A percentile compares a stretch with the other conserved stretches of the same genome.
Conservation (phyloP, 2,888 invertebrate genomes). For the Nomada lathburiana region DNA sequence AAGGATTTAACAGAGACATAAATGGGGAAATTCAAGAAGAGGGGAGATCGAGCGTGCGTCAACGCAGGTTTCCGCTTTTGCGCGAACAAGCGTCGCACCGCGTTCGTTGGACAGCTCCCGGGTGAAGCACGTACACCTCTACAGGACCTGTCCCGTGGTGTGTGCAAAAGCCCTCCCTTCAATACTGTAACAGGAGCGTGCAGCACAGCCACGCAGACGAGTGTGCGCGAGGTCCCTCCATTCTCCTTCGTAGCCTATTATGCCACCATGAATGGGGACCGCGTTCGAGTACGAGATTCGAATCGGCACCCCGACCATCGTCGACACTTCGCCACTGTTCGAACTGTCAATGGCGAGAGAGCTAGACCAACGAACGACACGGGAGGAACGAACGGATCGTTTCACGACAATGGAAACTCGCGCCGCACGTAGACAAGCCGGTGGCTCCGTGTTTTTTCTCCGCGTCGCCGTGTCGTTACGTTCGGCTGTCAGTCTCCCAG, state of each 20-base stretch:
- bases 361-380: slow-evolving; percentile 42
- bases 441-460: slow-evolving; percentile 57
- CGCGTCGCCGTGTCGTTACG: slow-evolving; percentile 44
- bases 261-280: slow-evolving; percentile 73
- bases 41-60: slow-evolving; percentile 40
- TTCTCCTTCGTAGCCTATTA: slow-evolving; percentile 70
- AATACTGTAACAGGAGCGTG: slow-evolving; percentile 47
- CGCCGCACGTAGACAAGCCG: slow-evolving; percentile 57
- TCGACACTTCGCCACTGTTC: slow-evolving; percentile 76
- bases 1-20: slow-evolving; percentile 61
- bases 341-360: slow-evolving; percentile 71
- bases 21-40: slow-evolving; percentile 60
- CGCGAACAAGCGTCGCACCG: slow-evolving; percentile 43
- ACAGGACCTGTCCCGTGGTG: slow-evolving; percentile 46
- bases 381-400: slow-evolving; percentile 54
- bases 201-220: slow-evolving; percentile 22
- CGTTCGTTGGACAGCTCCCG: slow-evolving; percentile 20
- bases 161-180: slow-evolving; percentile 27
- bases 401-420: slow-evolving; percentile 69
- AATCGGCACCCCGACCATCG: slow-evolving; percentile 73
- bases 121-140: slow-evolving; percentile 21
- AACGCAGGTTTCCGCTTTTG: slow-evolving; percentile 67
- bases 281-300: slow-evolving; percentile 76
- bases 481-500: slow-evolving; percentile 50
- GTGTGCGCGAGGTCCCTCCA: slow-evolving; percentile 56